A percentile compares a stretch with the other conserved stretches of the same genome.
phyloP scores from a whole-genome alignment of 2,113 vertebrate species.

The Plecturocebus donacophilus region DNA sequence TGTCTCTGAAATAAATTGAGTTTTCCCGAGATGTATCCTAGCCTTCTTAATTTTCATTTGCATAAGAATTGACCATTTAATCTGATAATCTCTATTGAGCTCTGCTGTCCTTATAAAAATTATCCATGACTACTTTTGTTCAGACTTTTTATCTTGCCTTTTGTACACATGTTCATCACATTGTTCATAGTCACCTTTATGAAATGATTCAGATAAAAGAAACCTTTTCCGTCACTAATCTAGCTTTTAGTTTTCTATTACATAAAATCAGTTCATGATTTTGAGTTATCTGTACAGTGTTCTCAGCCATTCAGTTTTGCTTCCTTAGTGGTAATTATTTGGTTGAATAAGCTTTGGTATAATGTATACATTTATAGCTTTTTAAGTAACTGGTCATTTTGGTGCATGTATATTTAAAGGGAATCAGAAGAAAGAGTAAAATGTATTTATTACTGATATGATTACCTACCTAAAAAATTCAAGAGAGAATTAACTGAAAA shows the following conservation, averaged over 20 bases:
- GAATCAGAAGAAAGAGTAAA: background rate
- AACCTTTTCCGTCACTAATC: background rate
- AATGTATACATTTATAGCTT: background rate
- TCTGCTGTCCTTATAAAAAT: background rate
- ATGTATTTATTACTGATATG: background rate
- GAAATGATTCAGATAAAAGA: constrained; percentile 11
- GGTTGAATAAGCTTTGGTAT: background rate
- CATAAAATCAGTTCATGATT: background rate
- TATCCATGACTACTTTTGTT: constrained; percentile 8
- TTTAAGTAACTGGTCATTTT: background rate
- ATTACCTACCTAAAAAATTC: background rate
- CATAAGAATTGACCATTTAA: background rate
- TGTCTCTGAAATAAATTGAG: background rate
- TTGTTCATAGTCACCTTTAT: background rate
- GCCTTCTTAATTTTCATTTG: background rate
- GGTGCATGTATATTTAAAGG: constrained; percentile 1
- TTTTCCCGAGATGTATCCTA: background rate
- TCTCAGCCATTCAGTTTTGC: background rate
- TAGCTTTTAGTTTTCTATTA: background rate
- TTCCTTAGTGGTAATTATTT: background rate
- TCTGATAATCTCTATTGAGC: background rate
- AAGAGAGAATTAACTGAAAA: background rate
- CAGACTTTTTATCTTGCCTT: background rate
- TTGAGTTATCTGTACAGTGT: background rate
- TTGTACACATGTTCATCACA: background rate